A percentile compares a stretch with the other conserved stretches of the same genome.
These are phyloP conservation scores for Scrobipalpa atriplicella DNA, from an alignment of 2,888 invertebrate species.

Conservation along the genomic window DNA sequence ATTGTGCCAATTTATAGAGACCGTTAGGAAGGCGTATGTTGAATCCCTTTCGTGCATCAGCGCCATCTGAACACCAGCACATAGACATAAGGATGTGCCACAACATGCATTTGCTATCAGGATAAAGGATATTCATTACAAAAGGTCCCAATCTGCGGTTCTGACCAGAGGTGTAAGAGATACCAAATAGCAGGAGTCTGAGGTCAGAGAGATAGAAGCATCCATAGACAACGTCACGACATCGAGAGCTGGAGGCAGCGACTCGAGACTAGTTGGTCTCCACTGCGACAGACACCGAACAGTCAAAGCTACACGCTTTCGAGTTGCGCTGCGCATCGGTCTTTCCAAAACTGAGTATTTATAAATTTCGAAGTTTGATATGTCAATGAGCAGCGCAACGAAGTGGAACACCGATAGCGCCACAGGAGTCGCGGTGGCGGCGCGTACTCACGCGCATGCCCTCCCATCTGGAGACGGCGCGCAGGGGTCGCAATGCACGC, in stretches of 20 bases:
- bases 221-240: constrained; percentile 74
- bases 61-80: constrained; percentile 57
- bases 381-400: constrained; percentile 70
- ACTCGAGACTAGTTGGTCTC: constrained; percentile 64
- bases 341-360: neutral
- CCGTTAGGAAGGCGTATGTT: constrained; percentile 39
- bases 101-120: constrained; percentile 58
- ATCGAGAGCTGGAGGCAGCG: constrained; percentile 75
- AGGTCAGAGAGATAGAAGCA: constrained; percentile 71
- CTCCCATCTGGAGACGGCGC: constrained; percentile 97
- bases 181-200: constrained; percentile 54
- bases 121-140: constrained; percentile 37
- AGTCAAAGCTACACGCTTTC: constrained; percentile 75
- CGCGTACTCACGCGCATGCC: constrained; percentile 96
- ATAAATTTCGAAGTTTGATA: constrained; percentile 26
- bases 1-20: constrained; percentile 45
- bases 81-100: constrained; percentile 51
- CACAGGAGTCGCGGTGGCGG: constrained; percentile 43
- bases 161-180: constrained; percentile 27
- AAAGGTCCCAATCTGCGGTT: constrained; percentile 24
- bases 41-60: constrained; percentile 32
- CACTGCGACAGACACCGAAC: constrained; percentile 76
- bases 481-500: constrained; percentile 93
- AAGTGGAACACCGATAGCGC: constrained; percentile 56
- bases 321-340: constrained; percentile 69